phyloP scores from a whole-genome alignment of 2,888 invertebrate genomes.

The Lithophane semibrunnea region DNA sequence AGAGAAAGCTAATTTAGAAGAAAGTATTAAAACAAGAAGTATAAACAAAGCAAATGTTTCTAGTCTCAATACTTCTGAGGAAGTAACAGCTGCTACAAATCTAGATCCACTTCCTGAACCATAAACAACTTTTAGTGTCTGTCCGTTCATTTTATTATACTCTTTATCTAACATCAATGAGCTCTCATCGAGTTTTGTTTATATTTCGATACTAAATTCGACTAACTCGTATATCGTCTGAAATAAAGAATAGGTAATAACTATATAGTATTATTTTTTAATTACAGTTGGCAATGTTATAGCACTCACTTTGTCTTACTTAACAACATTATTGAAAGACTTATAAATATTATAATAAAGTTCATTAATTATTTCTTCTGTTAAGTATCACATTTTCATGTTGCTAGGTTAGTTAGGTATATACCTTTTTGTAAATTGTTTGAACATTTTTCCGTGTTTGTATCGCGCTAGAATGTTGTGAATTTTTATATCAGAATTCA shows the following conservation, averaged over 20 bases:
- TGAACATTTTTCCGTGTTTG: background rate
- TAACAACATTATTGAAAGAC: conserved; percentile 6
- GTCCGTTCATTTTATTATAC: conserved; percentile 46
- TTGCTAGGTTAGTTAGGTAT: background rate
- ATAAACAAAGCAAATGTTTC: conserved; percentile 18
- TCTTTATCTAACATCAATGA: conserved; percentile 41
- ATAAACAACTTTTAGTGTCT: conserved; percentile 42
- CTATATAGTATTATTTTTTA: conserved; percentile 26
- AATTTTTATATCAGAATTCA: conserved; percentile 19
- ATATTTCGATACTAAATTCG: conserved; percentile 24
- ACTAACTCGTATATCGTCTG: conserved; percentile 13
- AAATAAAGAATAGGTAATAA: conserved; percentile 2
- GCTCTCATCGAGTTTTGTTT: conserved; percentile 28
- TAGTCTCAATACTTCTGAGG: conserved; percentile 33
- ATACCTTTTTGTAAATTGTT: background rate
- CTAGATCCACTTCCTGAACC: conserved; percentile 44
- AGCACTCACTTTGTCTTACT: background rate
- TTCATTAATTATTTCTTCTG: background rate
- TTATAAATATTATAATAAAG: background rate
- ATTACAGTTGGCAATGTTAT: conserved; percentile 38
- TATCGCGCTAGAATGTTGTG: background rate
- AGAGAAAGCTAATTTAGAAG: conserved; percentile 15
- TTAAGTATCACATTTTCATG: background rate
- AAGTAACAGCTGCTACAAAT: conserved; percentile 57
- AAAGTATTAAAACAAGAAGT: background rate